Evolutionary conservation across 2,797 vertebrate species (phyloP).

Genomic region (Ambastaia sidthimunki): DNA sequence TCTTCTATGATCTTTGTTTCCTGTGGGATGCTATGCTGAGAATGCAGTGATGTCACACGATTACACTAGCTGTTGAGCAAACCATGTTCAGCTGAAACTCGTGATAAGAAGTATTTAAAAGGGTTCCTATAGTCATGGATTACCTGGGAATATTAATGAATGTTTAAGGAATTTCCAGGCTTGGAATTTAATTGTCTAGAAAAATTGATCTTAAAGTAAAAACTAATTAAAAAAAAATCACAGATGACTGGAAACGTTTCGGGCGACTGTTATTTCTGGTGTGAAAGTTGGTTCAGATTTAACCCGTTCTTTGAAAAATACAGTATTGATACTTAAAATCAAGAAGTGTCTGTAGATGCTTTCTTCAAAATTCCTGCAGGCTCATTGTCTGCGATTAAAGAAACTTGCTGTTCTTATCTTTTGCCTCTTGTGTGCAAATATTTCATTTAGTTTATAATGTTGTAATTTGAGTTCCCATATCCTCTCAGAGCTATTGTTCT

Average conservation of each 20-base stretch:
- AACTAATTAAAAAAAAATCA: background rate
- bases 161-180: background rate
- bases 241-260: background rate
- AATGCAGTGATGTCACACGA: constrained; percentile 55
- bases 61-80: background rate
- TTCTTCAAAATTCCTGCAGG: background rate
- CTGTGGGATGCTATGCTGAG: constrained; percentile 51
- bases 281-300: background rate
- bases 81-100: background rate
- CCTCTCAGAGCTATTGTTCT: constrained; percentile 16
- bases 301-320: background rate
- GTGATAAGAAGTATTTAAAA: background rate
- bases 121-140: background rate
- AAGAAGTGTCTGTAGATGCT: background rate
- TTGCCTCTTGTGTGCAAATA: background rate
- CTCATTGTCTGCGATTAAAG: background rate
- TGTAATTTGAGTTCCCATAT: background rate
- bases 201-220: no score
- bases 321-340: background rate
- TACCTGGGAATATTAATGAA: background rate
- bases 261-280: background rate
- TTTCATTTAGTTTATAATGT: background rate
- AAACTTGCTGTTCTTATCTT: background rate
- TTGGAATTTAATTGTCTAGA: background rate
- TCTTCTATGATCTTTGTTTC: constrained; percentile 39